Evolutionary conservation across 2,797 vertebrate genomes (phyloP).

Genomic region (Erpetoichthys calabaricus): DNA sequence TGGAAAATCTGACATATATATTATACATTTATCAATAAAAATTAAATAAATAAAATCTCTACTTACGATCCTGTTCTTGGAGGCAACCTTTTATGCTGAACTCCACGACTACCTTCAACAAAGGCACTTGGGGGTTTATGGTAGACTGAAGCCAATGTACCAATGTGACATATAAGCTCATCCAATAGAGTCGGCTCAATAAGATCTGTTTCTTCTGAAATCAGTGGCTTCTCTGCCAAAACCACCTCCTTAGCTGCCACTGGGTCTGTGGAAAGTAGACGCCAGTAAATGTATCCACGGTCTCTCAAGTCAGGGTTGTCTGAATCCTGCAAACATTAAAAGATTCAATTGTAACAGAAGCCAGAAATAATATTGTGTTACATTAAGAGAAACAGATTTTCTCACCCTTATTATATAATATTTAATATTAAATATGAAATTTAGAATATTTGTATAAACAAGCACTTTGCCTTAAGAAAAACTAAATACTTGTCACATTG

Average conservation of each 20-base stretch:
- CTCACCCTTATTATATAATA: background rate
- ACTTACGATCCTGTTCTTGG: slow-evolving; percentile 85
- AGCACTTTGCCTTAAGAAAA: too few species aligned
- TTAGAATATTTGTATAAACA: too few species aligned
- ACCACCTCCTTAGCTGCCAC: slow-evolving; percentile 64
- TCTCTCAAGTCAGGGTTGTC: slow-evolving; percentile 93
- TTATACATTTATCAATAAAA: too few species aligned
- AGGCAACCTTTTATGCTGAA: slow-evolving; percentile 73
- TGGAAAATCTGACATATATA: too few species aligned
- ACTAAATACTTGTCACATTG: too few species aligned
- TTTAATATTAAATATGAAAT: too few species aligned
- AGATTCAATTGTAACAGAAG: background rate
- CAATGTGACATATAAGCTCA: slow-evolving; percentile 58
- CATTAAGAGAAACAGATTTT: background rate
- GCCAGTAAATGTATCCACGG: slow-evolving; percentile 90
- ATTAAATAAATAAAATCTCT: too few species aligned
- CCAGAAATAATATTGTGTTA: background rate
- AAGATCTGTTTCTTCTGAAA: slow-evolving; percentile 59
- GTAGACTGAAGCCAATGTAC: slow-evolving; percentile 55
- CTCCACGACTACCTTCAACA: slow-evolving; percentile 70
- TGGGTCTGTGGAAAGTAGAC: slow-evolving; percentile 56
- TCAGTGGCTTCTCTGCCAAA: slow-evolving; percentile 59
- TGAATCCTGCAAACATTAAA: slow-evolving; percentile 58
- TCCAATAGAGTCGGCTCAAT: slow-evolving; percentile 58
- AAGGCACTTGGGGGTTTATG: slow-evolving; percentile 62